A percentile compares a stretch with the other conserved stretches of the same genome.
These are phyloP conservation scores for Neotoma lepida DNA, from an alignment of 2,113 vertebrate species.

Conservation along the genomic window DNA sequence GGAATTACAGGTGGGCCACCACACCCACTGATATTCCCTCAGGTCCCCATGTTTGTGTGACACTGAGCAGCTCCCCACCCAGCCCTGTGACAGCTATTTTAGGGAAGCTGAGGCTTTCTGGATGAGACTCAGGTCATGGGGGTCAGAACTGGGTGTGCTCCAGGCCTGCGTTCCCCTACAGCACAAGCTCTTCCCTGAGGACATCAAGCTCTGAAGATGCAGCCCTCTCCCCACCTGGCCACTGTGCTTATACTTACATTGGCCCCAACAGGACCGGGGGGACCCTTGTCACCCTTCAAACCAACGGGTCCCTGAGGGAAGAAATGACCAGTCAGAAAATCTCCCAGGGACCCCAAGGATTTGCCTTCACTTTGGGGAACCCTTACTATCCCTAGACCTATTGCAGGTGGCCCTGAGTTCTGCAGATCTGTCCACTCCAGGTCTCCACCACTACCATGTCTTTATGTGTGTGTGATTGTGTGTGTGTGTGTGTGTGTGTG, in stretches of 20 bases:
- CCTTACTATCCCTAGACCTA: not conserved
- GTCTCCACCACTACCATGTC: not conserved
- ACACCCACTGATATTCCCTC: not conserved
- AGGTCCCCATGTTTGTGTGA: not conserved
- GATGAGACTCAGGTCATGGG: too few species aligned
- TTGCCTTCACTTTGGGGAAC: not conserved
- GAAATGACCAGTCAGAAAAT: not conserved
- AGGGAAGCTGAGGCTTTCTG: not conserved
- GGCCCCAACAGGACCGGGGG: constrained; percentile 86
- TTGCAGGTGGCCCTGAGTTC: not conserved
- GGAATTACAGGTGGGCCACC: not conserved
- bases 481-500: too few species aligned
- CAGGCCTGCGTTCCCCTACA: not conserved
- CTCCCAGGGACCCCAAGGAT: not conserved
- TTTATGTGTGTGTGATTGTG: not conserved
- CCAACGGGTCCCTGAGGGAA: constrained; percentile 89
- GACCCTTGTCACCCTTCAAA: constrained; percentile 93
- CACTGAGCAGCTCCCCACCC: not conserved
- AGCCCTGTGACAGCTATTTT: not conserved
- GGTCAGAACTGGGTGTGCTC: not conserved
- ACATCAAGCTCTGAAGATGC: not conserved
- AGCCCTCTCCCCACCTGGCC: not conserved
- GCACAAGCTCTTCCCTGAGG: not conserved
- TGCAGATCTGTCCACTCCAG: not conserved
- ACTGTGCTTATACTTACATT: constrained; percentile 85